Conservation (phyloP, 2,888 invertebrate genomes). For the Cephus sareptanus region DNA sequence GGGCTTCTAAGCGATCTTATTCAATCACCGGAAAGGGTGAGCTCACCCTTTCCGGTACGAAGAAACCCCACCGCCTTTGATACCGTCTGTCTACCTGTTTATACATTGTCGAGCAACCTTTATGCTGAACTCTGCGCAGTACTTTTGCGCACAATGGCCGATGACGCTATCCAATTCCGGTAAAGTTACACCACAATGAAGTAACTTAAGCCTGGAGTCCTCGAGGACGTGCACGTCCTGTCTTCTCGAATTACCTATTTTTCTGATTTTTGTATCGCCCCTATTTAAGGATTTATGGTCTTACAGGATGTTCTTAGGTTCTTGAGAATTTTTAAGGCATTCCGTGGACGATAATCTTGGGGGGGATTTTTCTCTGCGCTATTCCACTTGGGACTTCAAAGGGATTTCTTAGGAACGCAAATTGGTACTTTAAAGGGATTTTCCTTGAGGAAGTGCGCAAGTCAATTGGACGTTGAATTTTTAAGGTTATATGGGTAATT, state of each 20-base stretch:
- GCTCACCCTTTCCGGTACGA: neutral
- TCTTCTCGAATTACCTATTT: neutral
- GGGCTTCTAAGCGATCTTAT: neutral
- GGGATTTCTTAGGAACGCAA: neutral
- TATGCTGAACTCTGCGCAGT: neutral
- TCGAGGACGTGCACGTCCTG: neutral
- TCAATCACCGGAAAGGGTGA: neutral
- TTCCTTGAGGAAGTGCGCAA: neutral
- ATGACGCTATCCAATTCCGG: conserved; percentile 36
- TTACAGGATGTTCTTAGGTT: neutral
- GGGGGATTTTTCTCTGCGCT: neutral
- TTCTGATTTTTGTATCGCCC: neutral
- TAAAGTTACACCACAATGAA: conserved; percentile 50
- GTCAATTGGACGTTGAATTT: neutral
- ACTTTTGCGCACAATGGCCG: conserved; percentile 29
- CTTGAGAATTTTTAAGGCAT: neutral
- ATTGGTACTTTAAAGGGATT: neutral
- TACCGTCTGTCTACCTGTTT: neutral
- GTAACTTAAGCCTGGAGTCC: conserved; percentile 39
- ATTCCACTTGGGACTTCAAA: too few relatives aligned
- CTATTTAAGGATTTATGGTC: neutral
- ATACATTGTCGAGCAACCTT: neutral
- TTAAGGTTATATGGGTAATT: too few relatives aligned
- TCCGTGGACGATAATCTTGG: neutral
- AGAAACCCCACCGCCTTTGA: neutral